Evolutionary conservation across 2,113 vertebrate genomes (phyloP), one percentile per base, ranked within the genome.

Genomic region (Malurus cyaneus): DNA sequence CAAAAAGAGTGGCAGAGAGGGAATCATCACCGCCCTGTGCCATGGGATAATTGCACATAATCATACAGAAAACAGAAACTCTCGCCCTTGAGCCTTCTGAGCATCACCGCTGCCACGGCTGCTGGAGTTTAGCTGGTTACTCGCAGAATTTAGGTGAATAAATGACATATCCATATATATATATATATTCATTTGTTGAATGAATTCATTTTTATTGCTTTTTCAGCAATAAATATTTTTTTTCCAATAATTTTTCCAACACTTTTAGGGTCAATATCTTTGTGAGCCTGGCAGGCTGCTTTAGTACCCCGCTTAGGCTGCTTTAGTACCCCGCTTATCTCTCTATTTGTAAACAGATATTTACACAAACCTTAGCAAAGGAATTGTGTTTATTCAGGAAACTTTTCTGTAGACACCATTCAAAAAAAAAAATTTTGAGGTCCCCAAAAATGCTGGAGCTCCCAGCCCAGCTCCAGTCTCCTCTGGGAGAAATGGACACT

Each of bases 151-250:
- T 10, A 69, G 60, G 8, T 7, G 20, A 56, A 72, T 23, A 20
- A 61, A 39, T 24, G 2, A 19, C 12, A 10, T 3, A 9, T 3
- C 1, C 3, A 2, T 1, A 7, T 24, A 36, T 36, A 39, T 39
- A 39, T 39, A 39, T 39, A 39, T 41, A 5, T 20, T 12, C n/a
- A 1, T 32, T 39, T 69, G 4, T 46, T 8, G n/a, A n/a, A n/a
- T n/a, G n/a, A 20, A 41, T 54, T 41, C 6, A 25, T 49, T 71
- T 21, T 46, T 31, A 36, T n/a, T 21, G 39, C 21, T 67, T 74
- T 36, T 62, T 26, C 25, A 78, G 78, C 64, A 39, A 31, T 39
- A 39, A 39, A 39, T 39, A 39, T 4, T 39, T 39, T 39, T 39
- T 39, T 39, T 11, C 39, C 39, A 39, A 39, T 39, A 39, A 39